Evolutionary conservation across 2,888 invertebrate genomes (phyloP).

Genomic region (Neelides folsomi): DNA sequence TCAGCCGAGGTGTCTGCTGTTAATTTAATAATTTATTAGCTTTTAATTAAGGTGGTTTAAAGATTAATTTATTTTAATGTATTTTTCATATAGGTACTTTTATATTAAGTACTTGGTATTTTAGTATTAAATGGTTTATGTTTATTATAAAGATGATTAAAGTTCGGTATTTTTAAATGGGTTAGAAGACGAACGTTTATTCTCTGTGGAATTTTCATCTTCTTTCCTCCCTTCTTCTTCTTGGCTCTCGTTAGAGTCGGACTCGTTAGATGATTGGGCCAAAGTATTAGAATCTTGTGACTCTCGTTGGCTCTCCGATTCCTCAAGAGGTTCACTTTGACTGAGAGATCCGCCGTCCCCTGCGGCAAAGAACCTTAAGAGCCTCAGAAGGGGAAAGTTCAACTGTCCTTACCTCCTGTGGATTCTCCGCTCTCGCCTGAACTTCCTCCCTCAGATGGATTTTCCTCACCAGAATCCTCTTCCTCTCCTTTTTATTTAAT

Average conservation of each 20-base stretch:
- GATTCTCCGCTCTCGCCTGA: slow-evolving; percentile 6
- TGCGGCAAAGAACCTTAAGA: slow-evolving; percentile 17
- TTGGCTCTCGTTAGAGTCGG: slow-evolving; percentile 30
- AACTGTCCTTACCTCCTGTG: no score
- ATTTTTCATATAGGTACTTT: neutral
- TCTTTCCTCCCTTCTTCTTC: slow-evolving; percentile 32
- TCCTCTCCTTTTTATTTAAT: neutral
- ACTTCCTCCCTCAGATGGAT: neutral
- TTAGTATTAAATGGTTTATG: no score
- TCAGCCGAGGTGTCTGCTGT: slow-evolving; percentile 17
- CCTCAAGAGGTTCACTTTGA: slow-evolving; percentile 26
- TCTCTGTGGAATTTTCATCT: slow-evolving; percentile 27
- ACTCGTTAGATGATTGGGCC: slow-evolving; percentile 30
- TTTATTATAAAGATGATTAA: neutral
- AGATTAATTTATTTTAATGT: neutral
- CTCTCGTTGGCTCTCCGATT: slow-evolving; percentile 26
- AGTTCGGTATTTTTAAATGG: neutral
- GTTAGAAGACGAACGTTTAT: slow-evolving; percentile 12
- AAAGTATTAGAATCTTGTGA: slow-evolving; percentile 26
- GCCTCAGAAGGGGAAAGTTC: slow-evolving; percentile 13
- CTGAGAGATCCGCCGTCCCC: slow-evolving; percentile 33
- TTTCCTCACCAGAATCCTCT: slow-evolving; percentile 17
- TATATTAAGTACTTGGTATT: no score
- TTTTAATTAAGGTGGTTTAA: slow-evolving; percentile 1
- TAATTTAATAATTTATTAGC: slow-evolving; percentile 1